Base-by-base conservation (phyloP, 2,797 vertebrate genomes). In the Ctenochaetus hawaiiensis region DNA sequence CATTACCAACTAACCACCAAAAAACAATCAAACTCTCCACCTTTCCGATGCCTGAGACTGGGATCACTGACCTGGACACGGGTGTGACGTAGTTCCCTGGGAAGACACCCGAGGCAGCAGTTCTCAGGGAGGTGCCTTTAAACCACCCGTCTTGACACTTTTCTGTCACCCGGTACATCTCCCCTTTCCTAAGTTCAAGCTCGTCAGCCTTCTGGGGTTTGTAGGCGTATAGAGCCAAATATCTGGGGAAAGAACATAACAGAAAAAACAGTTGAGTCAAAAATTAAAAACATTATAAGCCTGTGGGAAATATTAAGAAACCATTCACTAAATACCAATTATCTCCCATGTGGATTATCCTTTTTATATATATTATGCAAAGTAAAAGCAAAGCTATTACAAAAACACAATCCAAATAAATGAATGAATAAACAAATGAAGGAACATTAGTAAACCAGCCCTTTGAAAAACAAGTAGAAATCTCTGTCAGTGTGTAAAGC, bases 131-230 rank as follows among this genome's bases (percentile, higher is more conserved):
- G 0, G 97, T 97, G 39, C 98, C 98, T 93, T 99, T 99, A 93
- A 99, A 99, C 98, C 98, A 99, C 58, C 98, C 98, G 0, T 99
- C 98, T 87, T 98, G 98, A 87, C 98, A 99, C 92, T 99, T 99
- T 93, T 99, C 98, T n/a, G 94, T 98, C 87, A 99, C 98, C 0
- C 97, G 96, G 89, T 99, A 99, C 97, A 99, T 98, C 93, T 99
- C 98, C 0, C 98, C 98, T 91, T 99, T 99, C 82, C 96, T 94
- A 62, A 99, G 95, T 85, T 99, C 98, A 82, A 99, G 94, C 91
- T 99, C 98, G 0, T 99, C 98, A 0, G 96, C 97, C 94, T 99
- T 99, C 94, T 99, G 98, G 41, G 98, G 98, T 81, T 98, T 99
- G 93, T 99, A 99, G 72, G 97, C 97, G 0, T 99, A 99, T 30